Conservation (phyloP, 1,140 invertebrate species). For the Lamellibrachia luymesi region DNA sequence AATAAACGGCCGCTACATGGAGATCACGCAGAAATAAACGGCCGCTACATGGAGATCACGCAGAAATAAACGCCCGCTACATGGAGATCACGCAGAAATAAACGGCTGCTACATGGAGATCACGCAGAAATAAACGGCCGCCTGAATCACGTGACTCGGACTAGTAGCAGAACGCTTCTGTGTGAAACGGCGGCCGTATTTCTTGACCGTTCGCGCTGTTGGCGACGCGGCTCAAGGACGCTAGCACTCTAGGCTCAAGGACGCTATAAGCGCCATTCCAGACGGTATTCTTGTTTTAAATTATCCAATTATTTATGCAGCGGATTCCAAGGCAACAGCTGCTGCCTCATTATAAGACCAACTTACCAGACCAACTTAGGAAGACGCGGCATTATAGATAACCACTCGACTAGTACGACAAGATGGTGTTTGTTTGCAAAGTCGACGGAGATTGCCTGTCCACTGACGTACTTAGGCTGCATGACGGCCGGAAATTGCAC, state of each 20-base stretch:
- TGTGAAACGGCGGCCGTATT: not conserved
- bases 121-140: not conserved
- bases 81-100: too few relatives aligned
- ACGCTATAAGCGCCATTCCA: not conserved
- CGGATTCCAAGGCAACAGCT: not conserved
- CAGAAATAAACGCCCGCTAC: not conserved
- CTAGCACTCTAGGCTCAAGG: too few relatives aligned
- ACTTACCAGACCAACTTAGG: not conserved
- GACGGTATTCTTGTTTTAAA: not conserved
- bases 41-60: not conserved
- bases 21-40: too few relatives aligned
- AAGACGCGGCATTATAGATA: not conserved
- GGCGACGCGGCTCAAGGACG: not conserved
- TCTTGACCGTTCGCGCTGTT: not conserved
- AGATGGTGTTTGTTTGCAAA: not conserved
- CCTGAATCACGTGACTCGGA: not conserved
- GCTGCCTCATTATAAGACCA: not conserved
- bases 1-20: not conserved
- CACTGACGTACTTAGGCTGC: not conserved
- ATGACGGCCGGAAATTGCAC: not conserved
- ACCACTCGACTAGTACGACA: not conserved
- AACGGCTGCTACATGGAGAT: not conserved
- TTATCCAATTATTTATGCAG: not conserved
- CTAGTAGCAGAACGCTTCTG: not conserved
- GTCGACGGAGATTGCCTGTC: not conserved